phyloP scores from a whole-genome alignment of 2,113 vertebrate genomes.

The Larimichthys crocea region DNA sequence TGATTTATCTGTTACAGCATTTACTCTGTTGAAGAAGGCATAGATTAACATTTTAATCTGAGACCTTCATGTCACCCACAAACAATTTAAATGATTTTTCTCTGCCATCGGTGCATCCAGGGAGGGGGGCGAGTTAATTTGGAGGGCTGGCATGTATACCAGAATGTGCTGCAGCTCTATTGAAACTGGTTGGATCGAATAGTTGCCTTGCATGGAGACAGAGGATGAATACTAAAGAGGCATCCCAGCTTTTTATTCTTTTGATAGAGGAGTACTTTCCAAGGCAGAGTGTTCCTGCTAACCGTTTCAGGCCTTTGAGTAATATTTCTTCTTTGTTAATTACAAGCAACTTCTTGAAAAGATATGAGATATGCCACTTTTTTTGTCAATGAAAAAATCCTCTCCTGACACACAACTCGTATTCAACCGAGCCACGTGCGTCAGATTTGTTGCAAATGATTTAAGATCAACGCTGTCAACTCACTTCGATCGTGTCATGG shows the following conservation, averaged over 20 bases:
- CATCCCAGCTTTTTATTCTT: conserved; percentile 31
- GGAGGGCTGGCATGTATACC: conserved; percentile 41
- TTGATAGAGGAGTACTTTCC: conserved; percentile 39
- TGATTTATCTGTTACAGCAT: not conserved
- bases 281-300: conserved; percentile 18
- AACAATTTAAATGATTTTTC: conserved; percentile 47
- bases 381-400: not conserved
- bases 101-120: conserved; percentile 20
- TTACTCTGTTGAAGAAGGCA: conserved; percentile 13
- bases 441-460: not conserved
- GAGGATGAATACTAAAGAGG: conserved; percentile 68
- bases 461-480: not conserved
- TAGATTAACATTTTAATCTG: conserved; percentile 35
- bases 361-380: not conserved
- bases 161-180: conserved; percentile 50
- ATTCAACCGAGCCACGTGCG: not conserved
- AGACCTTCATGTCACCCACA: conserved; percentile 16
- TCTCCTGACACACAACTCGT: not conserved
- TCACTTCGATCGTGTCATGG: not conserved
- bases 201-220: conserved; percentile 49
- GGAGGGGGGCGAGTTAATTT: conserved; percentile 45
- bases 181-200: conserved; percentile 59
- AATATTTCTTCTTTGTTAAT: not conserved
- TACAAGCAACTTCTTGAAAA: not conserved
- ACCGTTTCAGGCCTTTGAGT: not conserved